These are phyloP conservation scores for Euborellia annulipes DNA, from an alignment of 1,140 invertebrate genomes.

Conservation along the genomic window DNA sequence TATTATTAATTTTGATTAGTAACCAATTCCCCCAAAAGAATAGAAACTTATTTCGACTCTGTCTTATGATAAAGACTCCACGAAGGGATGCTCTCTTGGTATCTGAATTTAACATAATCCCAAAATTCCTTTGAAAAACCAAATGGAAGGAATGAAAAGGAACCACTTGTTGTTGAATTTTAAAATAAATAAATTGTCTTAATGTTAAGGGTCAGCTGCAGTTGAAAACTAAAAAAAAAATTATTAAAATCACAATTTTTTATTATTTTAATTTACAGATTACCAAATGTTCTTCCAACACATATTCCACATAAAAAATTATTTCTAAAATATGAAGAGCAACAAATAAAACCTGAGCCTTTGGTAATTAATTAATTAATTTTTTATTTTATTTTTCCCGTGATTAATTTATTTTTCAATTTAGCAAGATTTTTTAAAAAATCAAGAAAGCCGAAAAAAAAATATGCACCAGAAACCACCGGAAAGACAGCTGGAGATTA, in stretches of 20 bases:
- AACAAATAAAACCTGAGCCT: slow-evolving; percentile 32
- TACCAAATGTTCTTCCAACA: slow-evolving; percentile 31
- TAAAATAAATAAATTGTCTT: no score
- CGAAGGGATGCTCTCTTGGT: no score
- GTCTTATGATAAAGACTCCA: no score
- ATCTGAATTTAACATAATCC: no score
- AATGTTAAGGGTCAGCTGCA: no score
- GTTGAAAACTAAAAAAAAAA: no score
- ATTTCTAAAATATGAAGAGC: slow-evolving; percentile 35
- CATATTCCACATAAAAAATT: slow-evolving; percentile 38
- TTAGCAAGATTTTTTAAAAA: slow-evolving; percentile 15
- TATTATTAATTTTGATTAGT: no score
- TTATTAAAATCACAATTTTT: not conserved
- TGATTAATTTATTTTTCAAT: not conserved
- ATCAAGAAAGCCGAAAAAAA: not conserved
- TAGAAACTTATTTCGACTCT: no score
- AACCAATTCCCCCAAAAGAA: no score
- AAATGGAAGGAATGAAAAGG: no score
- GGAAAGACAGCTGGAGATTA: not conserved
- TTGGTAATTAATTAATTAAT: slow-evolving; percentile 27
- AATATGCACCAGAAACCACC: slow-evolving; percentile 10
- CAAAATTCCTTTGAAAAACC: no score
- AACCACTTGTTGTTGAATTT: no score
- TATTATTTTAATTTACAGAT: slow-evolving; percentile 23
- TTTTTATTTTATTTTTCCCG: not conserved